Conservation (phyloP, 2,797 vertebrate genomes). For the Pangasius macronema region DNA sequence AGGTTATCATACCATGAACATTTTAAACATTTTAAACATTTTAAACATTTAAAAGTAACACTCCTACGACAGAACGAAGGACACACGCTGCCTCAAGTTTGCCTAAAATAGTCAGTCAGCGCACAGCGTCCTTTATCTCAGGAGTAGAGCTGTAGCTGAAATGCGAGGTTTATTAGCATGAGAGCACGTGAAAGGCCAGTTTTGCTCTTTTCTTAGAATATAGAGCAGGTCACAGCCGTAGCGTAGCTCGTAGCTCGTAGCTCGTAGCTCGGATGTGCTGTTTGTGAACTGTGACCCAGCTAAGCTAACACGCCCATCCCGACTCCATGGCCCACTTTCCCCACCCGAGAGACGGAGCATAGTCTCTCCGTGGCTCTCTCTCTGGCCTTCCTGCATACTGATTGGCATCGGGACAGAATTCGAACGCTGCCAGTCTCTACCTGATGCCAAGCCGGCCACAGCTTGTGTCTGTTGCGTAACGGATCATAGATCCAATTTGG, state of each 20-base stretch:
- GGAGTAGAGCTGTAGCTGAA: neutral
- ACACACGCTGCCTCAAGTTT: neutral
- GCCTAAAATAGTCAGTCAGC: neutral
- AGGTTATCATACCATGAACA: too few species aligned
- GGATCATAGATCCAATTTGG: conserved; percentile 9
- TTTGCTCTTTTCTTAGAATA: conserved; percentile 43
- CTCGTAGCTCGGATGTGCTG: conserved; percentile 35
- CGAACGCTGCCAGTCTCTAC: conserved; percentile 9
- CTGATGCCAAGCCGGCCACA: conserved; percentile 11
- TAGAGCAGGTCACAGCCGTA: conserved; percentile 54
- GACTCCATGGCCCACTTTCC: conserved; percentile 19
- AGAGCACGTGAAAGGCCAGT: neutral
- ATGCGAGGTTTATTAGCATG: neutral
- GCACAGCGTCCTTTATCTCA: neutral
- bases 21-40: too few species aligned
- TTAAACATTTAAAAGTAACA: too few species aligned
- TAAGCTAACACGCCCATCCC: conserved; percentile 46
- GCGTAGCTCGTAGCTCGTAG: neutral
- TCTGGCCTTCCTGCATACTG: neutral
- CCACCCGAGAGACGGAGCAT: neutral
- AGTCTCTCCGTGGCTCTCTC: neutral
- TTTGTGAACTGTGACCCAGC: conserved; percentile 61
- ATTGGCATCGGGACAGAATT: conserved; percentile 12
- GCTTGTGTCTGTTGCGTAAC: conserved; percentile 12
- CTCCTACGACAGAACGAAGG: too few species aligned